Percentiles rank a stretch among this genome's conserved stretches.
phyloP scores from a whole-genome alignment of 2,888 invertebrate genomes.

The Pristionchus maxplancki region DNA sequence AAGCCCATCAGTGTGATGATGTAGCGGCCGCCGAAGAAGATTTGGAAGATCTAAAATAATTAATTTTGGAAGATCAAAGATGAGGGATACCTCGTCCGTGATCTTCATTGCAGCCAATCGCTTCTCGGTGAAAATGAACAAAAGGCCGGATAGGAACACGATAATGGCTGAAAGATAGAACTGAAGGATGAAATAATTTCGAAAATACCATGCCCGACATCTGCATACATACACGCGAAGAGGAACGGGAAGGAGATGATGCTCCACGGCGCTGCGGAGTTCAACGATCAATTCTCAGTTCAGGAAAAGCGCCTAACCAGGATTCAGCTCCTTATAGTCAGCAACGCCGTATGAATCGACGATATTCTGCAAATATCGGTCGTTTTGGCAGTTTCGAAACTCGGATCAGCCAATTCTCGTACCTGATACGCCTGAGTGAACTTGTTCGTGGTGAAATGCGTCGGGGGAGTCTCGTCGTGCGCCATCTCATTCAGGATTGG shows the following conservation, averaged over 20 bases:
- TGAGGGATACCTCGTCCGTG: slow-evolving; percentile 68
- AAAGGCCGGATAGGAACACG: slow-evolving; percentile 92
- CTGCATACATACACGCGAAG: slow-evolving; percentile 98
- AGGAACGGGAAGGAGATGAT: slow-evolving; percentile 97
- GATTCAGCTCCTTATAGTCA: slow-evolving; percentile 47
- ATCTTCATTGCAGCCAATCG: slow-evolving; percentile 81
- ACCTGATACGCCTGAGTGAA: slow-evolving; percentile 94
- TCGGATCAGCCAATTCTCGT: too few species aligned
- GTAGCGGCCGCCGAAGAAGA: slow-evolving; percentile 97
- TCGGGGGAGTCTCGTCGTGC: slow-evolving; percentile 88
- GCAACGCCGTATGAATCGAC: slow-evolving; percentile 42
- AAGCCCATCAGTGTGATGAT: slow-evolving; percentile 87
- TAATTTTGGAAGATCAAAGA: neutral
- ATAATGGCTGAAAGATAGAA: slow-evolving; percentile 82
- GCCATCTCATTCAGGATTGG: slow-evolving; percentile 96
- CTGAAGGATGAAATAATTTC: neutral
- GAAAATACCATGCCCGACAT: slow-evolving; percentile 89
- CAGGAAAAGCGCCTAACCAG: neutral
- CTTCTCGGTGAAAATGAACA: slow-evolving; percentile 96
- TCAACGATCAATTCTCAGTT: neutral
- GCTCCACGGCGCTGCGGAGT: slow-evolving; percentile 88
- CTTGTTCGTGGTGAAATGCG: slow-evolving; percentile 95
- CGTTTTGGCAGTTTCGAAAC: neutral
- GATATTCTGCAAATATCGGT: slow-evolving; percentile 78
- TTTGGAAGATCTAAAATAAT: slow-evolving; percentile 89